Evolutionary conservation across 2,888 invertebrate genomes (phyloP).

Genomic region (Plutella xylostella): DNA sequence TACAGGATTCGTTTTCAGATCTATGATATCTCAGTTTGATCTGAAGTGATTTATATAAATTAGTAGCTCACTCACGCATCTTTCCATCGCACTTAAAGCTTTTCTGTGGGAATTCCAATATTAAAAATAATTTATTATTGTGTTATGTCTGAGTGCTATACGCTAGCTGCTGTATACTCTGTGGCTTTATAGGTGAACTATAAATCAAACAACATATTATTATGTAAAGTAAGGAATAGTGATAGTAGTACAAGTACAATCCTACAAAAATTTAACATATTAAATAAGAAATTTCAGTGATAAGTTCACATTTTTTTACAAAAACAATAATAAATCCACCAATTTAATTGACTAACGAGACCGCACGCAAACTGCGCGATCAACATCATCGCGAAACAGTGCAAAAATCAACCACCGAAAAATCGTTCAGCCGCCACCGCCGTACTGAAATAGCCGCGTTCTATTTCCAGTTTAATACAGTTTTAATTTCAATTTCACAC

Average conservation of each 20-base stretch:
- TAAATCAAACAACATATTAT: no score
- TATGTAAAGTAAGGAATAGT: no score
- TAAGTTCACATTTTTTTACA: background rate
- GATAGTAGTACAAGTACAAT: background rate
- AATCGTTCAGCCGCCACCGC: background rate
- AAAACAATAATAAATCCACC: background rate
- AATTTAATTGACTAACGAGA: background rate
- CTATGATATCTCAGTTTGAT: no score
- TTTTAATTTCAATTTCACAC: constrained; percentile 67
- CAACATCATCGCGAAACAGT: background rate
- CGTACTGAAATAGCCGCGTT: background rate
- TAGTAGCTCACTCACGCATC: no score
- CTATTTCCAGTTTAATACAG: constrained; percentile 44
- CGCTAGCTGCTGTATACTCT: no score
- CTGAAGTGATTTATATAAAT: no score
- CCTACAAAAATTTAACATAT: background rate
- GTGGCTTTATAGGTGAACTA: no score
- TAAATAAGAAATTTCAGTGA: background rate
- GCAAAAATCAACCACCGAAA: background rate
- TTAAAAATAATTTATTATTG: no score
- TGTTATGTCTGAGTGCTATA: no score
- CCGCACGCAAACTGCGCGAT: background rate
- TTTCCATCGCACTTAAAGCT: no score
- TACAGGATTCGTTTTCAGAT: no score
- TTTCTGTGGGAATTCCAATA: no score